Conservation (phyloP, 2,888 invertebrate species). For the Polyploca ridens region DNA sequence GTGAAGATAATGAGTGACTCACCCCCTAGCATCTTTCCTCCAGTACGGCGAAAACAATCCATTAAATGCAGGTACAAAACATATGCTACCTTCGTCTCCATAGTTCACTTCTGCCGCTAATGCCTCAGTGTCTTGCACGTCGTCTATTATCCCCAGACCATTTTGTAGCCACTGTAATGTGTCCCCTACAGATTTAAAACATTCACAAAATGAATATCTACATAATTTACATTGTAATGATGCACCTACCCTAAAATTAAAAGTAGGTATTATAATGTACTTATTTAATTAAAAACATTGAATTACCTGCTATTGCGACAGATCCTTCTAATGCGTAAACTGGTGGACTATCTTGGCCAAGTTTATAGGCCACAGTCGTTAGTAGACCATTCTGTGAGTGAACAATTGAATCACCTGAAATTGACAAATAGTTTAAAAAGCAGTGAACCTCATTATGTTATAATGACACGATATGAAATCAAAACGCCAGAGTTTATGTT, state of each 20-base stretch:
- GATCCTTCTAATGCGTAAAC: slow-evolving; percentile 96
- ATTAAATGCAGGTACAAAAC: slow-evolving; percentile 99
- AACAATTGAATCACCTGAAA: slow-evolving; percentile 87
- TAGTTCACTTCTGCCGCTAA: slow-evolving; percentile 61
- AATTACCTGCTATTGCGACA: slow-evolving; percentile 90
- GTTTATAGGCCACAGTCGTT: slow-evolving; percentile 95
- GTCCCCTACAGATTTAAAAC: slow-evolving; percentile 81
- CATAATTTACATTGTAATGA: not conserved
- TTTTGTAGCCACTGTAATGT: slow-evolving; percentile 96
- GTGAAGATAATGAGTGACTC: slow-evolving; percentile 25
- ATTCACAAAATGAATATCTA: slow-evolving; percentile 17
- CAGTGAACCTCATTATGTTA: no score
- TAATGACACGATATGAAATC: no score
- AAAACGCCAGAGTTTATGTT: no score
- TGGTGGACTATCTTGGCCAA: slow-evolving; percentile 90
- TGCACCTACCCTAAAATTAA: no score
- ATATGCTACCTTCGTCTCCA: slow-evolving; percentile 89
- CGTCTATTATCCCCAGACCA: slow-evolving; percentile 90
- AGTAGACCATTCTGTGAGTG: slow-evolving; percentile 94
- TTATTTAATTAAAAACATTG: not conserved
- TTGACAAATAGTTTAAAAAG: not conserved
- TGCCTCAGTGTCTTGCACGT: slow-evolving; percentile 87
- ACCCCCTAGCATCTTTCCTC: slow-evolving; percentile 95
- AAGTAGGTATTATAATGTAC: no score
- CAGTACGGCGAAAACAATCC: slow-evolving; percentile 98